Evolutionary conservation across 2,797 vertebrate genomes (phyloP).

Genomic region (Eulemur coronatus): DNA sequence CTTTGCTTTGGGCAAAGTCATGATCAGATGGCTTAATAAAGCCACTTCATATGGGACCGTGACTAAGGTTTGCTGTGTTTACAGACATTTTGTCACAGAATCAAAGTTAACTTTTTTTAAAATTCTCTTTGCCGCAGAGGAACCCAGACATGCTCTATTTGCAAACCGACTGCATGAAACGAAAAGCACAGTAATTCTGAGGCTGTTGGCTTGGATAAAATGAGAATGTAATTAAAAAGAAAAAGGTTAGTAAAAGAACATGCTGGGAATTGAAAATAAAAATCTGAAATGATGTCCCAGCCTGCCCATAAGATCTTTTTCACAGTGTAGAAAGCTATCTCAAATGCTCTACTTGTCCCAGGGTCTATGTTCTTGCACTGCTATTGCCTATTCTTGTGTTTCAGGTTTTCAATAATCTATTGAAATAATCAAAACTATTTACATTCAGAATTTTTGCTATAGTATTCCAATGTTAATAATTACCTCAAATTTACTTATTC

Average conservation of each 20-base stretch:
- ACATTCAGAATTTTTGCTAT: not conserved
- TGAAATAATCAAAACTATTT: slow-evolving; percentile 19
- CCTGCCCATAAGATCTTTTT: slow-evolving; percentile 5
- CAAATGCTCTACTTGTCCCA: not conserved
- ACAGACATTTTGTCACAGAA: slow-evolving; percentile 50
- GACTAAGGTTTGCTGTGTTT: slow-evolving; percentile 41
- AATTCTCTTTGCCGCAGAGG: not conserved
- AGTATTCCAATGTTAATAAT: slow-evolving; percentile 13
- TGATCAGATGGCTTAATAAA: slow-evolving; percentile 48
- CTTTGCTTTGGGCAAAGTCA: not conserved
- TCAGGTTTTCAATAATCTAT: not conserved
- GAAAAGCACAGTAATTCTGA: not conserved
- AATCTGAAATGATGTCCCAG: slow-evolving; percentile 35
- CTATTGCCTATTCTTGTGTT: not conserved
- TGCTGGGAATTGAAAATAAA: slow-evolving; percentile 51
- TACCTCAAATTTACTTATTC: not conserved
- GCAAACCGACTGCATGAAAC: slow-evolving; percentile 5
- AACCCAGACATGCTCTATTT: slow-evolving; percentile 62
- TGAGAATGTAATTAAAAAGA: slow-evolving; percentile 26
- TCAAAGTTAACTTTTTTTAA: slow-evolving; percentile 24
- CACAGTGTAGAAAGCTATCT: not conserved
- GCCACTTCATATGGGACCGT: not conserved
- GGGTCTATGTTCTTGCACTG: not conserved
- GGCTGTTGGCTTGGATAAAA: slow-evolving; percentile 49
- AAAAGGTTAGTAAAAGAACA: slow-evolving; percentile 60